Evolutionary conservation across 2,113 vertebrate species (phyloP).

Genomic region (Nerophis ophidion): DNA sequence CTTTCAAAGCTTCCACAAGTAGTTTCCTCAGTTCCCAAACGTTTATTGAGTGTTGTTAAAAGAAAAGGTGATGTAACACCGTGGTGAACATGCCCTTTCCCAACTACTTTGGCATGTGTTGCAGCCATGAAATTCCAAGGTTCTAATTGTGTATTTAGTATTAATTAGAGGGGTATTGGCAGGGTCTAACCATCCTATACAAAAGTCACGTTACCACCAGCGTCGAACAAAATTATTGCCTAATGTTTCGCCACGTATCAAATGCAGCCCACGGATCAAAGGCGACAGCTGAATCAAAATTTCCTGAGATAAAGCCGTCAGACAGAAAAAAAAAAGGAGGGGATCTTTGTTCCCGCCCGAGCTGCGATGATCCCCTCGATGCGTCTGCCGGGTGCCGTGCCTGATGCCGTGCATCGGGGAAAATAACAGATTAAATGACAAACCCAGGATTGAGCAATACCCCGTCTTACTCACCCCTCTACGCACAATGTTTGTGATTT

Average conservation of each 20-base stretch:
- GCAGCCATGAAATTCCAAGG: no score
- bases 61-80: no score
- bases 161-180: no score
- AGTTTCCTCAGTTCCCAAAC: no score
- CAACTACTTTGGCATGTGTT: no score
- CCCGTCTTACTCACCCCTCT: neutral
- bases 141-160: no score
- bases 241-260: conserved; percentile 8
- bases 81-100: no score
- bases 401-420: conserved; percentile 25
- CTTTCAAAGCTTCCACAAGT: no score
- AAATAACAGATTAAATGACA: conserved; percentile 39
- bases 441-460: conserved; percentile 23
- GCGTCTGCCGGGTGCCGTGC: neutral
- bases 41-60: no score
- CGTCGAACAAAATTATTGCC: neutral
- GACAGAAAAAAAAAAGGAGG: conserved; percentile 19
- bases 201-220: no score
- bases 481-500: neutral
- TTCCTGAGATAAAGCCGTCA: conserved; percentile 27
- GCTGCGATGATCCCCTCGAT: neutral
- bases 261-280: conserved; percentile 18
- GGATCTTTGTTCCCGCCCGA: conserved; percentile 14
- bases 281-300: conserved; percentile 28
- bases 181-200: no score